phyloP scores from a whole-genome alignment of 2,888 invertebrate genomes.

The Ophion ventricosus region DNA sequence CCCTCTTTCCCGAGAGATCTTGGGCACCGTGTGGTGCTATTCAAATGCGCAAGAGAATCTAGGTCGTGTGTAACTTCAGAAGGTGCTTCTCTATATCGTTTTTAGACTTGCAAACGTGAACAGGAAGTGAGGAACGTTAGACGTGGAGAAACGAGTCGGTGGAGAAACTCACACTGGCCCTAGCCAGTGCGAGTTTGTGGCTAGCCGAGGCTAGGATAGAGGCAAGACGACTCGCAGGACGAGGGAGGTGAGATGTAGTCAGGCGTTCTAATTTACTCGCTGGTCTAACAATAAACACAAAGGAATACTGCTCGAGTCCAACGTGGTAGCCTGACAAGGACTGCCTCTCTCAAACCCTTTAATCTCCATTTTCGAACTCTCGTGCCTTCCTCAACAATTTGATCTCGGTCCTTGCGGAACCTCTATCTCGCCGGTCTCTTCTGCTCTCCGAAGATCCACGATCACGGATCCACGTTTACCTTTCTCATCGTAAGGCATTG shows the following conservation, averaged over 20 bases:
- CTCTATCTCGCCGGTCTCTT: neutral
- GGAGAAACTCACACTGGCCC: constrained; percentile 27
- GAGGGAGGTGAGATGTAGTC: constrained; percentile 43
- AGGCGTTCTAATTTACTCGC: constrained; percentile 65
- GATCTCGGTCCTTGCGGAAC: constrained; percentile 28
- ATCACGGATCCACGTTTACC: constrained; percentile 1
- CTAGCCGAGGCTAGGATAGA: constrained; percentile 40
- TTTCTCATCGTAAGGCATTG: constrained; percentile 5
- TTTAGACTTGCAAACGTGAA: constrained; percentile 6
- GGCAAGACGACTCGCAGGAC: constrained; percentile 32
- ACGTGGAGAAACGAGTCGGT: constrained; percentile 35
- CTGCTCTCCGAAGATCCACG: constrained; percentile 31
- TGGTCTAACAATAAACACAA: constrained; percentile 57
- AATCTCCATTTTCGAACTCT: constrained; percentile 15
- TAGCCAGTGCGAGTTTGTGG: constrained; percentile 53
- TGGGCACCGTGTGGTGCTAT: neutral
- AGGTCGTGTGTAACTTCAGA: neutral
- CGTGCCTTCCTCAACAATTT: constrained; percentile 39
- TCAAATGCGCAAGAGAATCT: constrained; percentile 17
- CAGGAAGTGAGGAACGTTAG: constrained; percentile 6
- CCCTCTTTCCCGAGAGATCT: neutral
- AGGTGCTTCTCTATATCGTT: constrained; percentile 10
- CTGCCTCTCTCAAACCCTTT: constrained; percentile 32
- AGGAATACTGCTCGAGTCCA: constrained; percentile 52
- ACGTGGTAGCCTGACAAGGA: constrained; percentile 38